phyloP scores from a whole-genome alignment of 2,888 invertebrate species.

The Drosophila imparisetae region DNA sequence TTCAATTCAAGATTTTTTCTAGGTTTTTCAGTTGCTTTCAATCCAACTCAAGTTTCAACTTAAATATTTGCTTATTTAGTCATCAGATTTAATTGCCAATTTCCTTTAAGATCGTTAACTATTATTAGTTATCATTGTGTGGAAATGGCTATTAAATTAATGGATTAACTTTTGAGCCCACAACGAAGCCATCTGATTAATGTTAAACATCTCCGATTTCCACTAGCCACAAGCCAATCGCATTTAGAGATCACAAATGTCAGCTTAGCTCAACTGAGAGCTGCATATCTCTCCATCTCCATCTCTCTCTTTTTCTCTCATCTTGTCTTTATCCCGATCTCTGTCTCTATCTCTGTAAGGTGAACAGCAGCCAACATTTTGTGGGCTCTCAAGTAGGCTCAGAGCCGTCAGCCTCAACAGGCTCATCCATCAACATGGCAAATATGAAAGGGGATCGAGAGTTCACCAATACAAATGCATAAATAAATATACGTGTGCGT shows the following conservation, averaged over 20 bases:
- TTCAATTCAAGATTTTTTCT: not conserved
- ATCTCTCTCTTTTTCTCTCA: not conserved
- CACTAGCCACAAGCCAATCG: constrained; percentile 27
- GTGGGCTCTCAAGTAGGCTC: constrained; percentile 16
- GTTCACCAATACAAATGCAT: not conserved
- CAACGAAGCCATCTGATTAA: constrained; percentile 12
- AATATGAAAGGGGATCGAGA: constrained; percentile 12
- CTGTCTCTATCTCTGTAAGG: not conserved
- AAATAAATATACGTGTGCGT: not conserved
- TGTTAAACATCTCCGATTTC: constrained; percentile 36
- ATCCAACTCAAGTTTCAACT: not conserved
- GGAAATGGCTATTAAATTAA: constrained; percentile 10
- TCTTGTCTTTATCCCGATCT: not conserved
- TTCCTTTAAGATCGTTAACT: not conserved
- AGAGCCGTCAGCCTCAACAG: constrained; percentile 7
- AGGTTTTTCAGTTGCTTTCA: not conserved
- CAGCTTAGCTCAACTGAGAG: constrained; percentile 34
- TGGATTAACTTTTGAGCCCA: constrained; percentile 25
- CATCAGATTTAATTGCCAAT: not conserved
- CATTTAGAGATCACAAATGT: constrained; percentile 44
- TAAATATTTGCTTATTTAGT: not conserved
- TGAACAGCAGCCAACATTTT: constrained; percentile 18
- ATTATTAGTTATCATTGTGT: not conserved
- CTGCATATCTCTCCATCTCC: constrained; percentile 12
- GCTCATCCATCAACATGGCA: constrained; percentile 61